Percentiles rank a stretch among this genome's conserved stretches.
These are phyloP conservation scores for Potorous gilbertii DNA, from an alignment of 2,797 vertebrate species.

Conservation along the genomic window DNA sequence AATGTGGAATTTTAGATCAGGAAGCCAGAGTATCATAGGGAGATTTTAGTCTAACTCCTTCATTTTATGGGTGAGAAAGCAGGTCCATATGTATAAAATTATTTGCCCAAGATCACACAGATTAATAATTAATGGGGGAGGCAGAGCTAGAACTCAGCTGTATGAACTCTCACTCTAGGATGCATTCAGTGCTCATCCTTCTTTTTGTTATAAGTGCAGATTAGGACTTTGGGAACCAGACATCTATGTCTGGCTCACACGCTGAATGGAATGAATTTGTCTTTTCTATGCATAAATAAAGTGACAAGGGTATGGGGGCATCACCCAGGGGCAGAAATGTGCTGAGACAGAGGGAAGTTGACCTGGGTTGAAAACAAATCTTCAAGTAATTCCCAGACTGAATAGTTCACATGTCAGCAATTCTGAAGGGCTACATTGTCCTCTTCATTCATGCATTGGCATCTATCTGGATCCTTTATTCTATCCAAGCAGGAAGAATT, in stretches of 20 bases:
- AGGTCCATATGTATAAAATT: neutral
- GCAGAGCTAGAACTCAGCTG: neutral
- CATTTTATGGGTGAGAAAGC: neutral
- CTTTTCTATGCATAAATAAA: neutral
- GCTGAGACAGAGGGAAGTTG: neutral
- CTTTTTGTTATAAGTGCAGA: conserved; percentile 22
- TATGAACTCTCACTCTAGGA: neutral
- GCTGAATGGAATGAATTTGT: neutral
- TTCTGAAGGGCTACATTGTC: neutral
- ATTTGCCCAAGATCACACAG: neutral
- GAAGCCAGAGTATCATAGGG: neutral
- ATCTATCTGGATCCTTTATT: neutral
- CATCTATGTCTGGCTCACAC: neutral
- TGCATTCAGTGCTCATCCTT: neutral
- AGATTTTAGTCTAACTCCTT: neutral
- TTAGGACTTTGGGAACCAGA: neutral
- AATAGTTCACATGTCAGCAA: neutral
- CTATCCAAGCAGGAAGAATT: neutral
- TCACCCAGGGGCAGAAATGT: neutral
- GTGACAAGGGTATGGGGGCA: neutral
- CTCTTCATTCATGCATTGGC: neutral
- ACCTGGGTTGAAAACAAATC: neutral
- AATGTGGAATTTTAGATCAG: neutral
- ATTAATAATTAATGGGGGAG: neutral
- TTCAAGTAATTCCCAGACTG: neutral